Base-by-base conservation (phyloP, 2,888 invertebrate species). In the Thumatha senex region DNA sequence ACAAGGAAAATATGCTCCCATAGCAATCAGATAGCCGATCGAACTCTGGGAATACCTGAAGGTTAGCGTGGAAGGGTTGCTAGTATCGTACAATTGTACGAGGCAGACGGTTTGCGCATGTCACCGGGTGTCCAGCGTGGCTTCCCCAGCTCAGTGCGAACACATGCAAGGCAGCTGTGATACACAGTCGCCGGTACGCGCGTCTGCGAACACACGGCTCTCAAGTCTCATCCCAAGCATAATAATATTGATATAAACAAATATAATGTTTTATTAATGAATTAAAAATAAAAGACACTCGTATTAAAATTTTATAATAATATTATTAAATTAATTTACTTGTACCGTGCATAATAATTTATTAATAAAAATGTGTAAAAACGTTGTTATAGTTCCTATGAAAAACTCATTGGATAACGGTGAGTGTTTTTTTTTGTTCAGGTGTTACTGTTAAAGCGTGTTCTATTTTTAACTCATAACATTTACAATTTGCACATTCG, bases 371-470 rank as follows among this genome's bases (percentile, higher is more conserved):
- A 88, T 87, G 89, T 88, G 87, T 67, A 84, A 85, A 69, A 82
- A 84, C 72, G 75, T 82, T 67, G 77, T 81, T 34, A 67, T 84
- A 54, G 77, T 84, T 72, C 79, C 84, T 58, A 74, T 84, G 74
- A 84, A 80, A 55, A 73, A 82, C 49, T 70, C 70, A 36, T 61
- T 66, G 56, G 84, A 86, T 54, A 58, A 80, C 62, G 83, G 89
- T 89, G 71, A 64, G 84, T 74, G 12, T 9, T 43, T 34, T 42
- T 18, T 33, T 15, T 15, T 31, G 11, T 11, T 4, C 2, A 30
- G 13, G 4, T n/a, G n/a, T n/a, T n/a, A n/a, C n/a, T n/a, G n/a
- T n/a, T n/a, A n/a, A n/a, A n/a, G n/a, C n/a, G n/a, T n/a, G n/a
- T n/a, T n/a, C n/a, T n/a, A n/a, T n/a, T 33, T 46, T 41, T 36